Evolutionary conservation across 1,140 invertebrate genomes (phyloP).

Genomic region (Globodera ellingtonae): DNA sequence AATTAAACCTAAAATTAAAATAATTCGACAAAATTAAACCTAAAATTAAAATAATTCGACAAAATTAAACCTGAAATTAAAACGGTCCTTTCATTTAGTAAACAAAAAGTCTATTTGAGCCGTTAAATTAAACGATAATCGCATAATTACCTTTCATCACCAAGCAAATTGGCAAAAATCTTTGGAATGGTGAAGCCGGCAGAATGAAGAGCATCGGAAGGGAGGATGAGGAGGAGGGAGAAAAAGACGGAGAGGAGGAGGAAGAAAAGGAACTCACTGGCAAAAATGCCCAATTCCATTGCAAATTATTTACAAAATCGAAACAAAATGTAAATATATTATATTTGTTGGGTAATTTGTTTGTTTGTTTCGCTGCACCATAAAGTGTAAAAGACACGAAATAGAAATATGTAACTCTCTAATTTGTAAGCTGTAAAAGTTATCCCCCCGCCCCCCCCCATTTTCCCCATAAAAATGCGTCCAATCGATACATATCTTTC

Average conservation of each 20-base stretch:
- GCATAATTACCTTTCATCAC: conserved; percentile 29
- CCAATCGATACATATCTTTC: too few species aligned
- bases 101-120: too few species aligned
- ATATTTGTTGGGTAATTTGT: too few species aligned
- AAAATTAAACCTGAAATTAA: background rate
- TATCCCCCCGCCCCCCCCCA: too few species aligned
- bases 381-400: too few species aligned
- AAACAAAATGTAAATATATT: too few species aligned
- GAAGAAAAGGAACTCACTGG: conserved; percentile 30
- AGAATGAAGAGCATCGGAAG: conserved; percentile 33
- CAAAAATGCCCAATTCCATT: conserved; percentile 37
- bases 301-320: background rate
- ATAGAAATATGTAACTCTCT: too few species aligned
- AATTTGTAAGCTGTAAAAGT: too few species aligned
- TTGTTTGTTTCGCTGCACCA: too few species aligned
- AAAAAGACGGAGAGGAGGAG: conserved; percentile 30
- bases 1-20: background rate
- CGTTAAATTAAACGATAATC: too few species aligned
- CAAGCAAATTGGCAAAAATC: conserved; percentile 34
- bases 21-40: too few species aligned
- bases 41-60: background rate
- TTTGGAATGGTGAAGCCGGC: conserved; percentile 43
- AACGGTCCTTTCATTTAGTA: background rate
- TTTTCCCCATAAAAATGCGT: too few species aligned
- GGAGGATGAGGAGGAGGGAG: conserved; percentile 31